phyloP scores from a whole-genome alignment of 2,888 invertebrate species.

The Furcula furcula region DNA sequence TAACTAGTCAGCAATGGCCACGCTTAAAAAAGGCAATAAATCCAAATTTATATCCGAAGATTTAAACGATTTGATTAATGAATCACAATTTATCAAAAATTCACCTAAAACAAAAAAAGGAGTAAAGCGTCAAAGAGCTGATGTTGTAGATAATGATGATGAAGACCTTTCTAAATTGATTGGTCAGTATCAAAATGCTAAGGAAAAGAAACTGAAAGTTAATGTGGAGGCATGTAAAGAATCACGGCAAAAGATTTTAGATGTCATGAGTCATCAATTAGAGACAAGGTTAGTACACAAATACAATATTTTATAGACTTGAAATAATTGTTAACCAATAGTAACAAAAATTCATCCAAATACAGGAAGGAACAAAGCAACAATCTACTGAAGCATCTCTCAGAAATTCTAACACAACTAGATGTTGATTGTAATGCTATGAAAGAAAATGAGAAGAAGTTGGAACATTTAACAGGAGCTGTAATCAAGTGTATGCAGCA shows the following conservation, averaged over 20 bases:
- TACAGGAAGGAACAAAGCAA: constrained; percentile 55
- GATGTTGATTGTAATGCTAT: constrained; percentile 58
- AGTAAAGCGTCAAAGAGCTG: constrained; percentile 42
- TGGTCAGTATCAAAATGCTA: constrained; percentile 44
- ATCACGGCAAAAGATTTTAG: constrained; percentile 54
- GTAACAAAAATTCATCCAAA: background rate
- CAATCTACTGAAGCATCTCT: constrained; percentile 46
- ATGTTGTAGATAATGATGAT: constrained; percentile 34
- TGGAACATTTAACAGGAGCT: constrained; percentile 56
- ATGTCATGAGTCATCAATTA: constrained; percentile 54
- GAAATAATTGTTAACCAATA: background rate
- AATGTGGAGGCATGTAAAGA: constrained; percentile 45
- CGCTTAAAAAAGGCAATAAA: constrained; percentile 44
- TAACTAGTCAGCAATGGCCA: constrained; percentile 41
- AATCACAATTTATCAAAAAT: constrained; percentile 49
- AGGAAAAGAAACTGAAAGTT: constrained; percentile 49
- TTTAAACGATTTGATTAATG: constrained; percentile 48
- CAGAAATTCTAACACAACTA: constrained; percentile 47
- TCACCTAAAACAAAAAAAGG: constrained; percentile 48
- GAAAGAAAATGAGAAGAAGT: constrained; percentile 65
- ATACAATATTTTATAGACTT: too few species aligned
- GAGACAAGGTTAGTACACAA: constrained; percentile 48
- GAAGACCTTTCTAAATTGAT: constrained; percentile 46
- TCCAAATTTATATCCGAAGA: constrained; percentile 53
- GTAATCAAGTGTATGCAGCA: constrained; percentile 65